Evolutionary conservation across 2,888 invertebrate genomes (phyloP), one percentile per base, ranked within the genome.

Genomic region (Rhingia rostrata): DNA sequence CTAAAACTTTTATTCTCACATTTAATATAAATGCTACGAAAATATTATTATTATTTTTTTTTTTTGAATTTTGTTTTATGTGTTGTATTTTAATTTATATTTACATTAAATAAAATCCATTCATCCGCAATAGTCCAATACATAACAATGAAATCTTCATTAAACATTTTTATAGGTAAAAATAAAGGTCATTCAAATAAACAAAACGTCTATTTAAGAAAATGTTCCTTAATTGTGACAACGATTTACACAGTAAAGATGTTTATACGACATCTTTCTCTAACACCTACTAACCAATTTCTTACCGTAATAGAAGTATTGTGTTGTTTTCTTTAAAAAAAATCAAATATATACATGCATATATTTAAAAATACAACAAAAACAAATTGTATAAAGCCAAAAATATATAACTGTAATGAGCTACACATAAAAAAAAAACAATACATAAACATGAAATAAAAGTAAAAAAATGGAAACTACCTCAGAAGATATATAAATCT

Each of bases 171-270:
- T 41, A 61, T 61, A 61, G 60, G 14, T 72, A 47, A 51, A 54
- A 35, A n/a, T 58, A 6, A 66, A 51, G 37, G 41, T 47, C 43
- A 74, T 64, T 45, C 58, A 67, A 51, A 61, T 56, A 58, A 12
- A 51, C 60, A 67, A 67, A 61, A 47, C 14, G 22, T 75, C 63
- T 70, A 80, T 75, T 80, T 78, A 78, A 64, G 74, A 79, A 69
- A 75, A 84, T 79, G 84, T 84, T 84, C 84, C 84, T 84, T 84
- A 60, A 84, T 84, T 84, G 84, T 75, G 74, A 84, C 84, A 84
- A 84, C 84, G 84, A 84, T 84, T 75, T 84, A 84, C 84, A 80
- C 79, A 60, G 66, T 47, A 75, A 70, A 70, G 84, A 80, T 84
- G 84, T 84, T 84, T 84, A 80, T 84, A 84, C 84, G 84, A 84